Evolutionary conservation across 2,888 invertebrate genomes (phyloP).

Genomic region (Bellardia bayeri): DNA sequence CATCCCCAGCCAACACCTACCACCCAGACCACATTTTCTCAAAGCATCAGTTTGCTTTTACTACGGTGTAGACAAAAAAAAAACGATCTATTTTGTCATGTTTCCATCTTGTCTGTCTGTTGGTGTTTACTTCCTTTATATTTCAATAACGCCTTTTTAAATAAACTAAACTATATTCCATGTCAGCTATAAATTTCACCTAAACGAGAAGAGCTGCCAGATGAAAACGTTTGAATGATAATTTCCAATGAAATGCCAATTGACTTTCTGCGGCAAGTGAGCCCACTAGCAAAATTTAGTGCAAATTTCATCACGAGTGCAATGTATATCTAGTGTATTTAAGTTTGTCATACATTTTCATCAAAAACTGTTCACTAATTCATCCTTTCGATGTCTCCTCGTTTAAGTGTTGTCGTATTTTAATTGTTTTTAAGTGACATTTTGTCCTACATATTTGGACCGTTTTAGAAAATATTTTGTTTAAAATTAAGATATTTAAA

Average conservation of each 20-base stretch:
- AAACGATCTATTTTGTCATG: constrained; percentile 15
- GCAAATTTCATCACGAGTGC: no score
- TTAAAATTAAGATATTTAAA: no score
- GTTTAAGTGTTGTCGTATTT: no score
- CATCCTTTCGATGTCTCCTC: no score
- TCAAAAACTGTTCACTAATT: no score
- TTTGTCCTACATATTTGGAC: no score
- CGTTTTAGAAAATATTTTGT: no score
- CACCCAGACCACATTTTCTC: background rate
- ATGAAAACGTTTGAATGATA: background rate
- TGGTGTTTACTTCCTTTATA: background rate
- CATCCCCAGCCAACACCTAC: background rate
- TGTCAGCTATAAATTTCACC: background rate
- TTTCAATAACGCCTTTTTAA: constrained; percentile 6
- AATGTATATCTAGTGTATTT: no score
- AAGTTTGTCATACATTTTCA: no score
- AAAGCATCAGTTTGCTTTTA: background rate
- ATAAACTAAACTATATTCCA: constrained; percentile 12
- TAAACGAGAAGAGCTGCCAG: background rate
- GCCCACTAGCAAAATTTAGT: no score
- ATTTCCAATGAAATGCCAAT: background rate
- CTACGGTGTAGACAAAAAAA: background rate
- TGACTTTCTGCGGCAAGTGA: background rate
- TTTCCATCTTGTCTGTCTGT: background rate
- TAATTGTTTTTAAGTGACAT: no score